A percentile compares a stretch with the other conserved stretches of the same genome.
Evolutionary conservation across 1,140 invertebrate genomes (phyloP).

Genomic region (Habropoda laboriosa): DNA sequence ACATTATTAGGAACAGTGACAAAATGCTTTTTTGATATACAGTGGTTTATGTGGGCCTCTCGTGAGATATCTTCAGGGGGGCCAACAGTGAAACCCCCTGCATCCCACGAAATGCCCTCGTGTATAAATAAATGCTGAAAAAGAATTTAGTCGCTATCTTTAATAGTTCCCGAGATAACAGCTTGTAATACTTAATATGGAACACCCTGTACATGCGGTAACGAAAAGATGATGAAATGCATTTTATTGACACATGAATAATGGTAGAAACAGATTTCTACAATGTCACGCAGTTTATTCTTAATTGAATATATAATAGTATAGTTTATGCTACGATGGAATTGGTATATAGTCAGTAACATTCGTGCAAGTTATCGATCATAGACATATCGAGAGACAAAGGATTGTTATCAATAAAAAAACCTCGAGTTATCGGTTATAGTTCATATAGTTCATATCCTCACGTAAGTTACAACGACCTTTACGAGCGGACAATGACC

Average conservation of each 20-base stretch:
- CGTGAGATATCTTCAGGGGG: not conserved
- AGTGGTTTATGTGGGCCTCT: too few species aligned
- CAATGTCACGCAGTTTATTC: not conserved
- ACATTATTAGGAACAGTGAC: not conserved
- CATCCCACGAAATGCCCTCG: not conserved
- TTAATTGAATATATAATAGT: not conserved
- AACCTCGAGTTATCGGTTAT: conserved; percentile 42
- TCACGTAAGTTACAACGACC: conserved; percentile 62
- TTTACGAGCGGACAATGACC: conserved; percentile 62
- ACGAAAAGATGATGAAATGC: not conserved
- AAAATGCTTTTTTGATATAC: not conserved
- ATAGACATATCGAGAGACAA: conserved; percentile 44
- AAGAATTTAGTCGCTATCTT: not conserved
- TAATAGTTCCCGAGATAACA: not conserved
- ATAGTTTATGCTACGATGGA: not conserved
- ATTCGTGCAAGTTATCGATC: conserved; percentile 7
- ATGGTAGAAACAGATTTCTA: not conserved
- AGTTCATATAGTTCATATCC: conserved; percentile 31
- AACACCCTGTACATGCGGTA: not conserved
- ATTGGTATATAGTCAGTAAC: not conserved
- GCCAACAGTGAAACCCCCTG: not conserved
- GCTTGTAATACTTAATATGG: not conserved
- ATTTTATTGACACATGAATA: not conserved
- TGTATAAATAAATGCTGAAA: not conserved
- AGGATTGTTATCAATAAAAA: conserved; percentile 60